Conservation (phyloP, 2,888 invertebrate genomes). For the Rosalia funebris region DNA sequence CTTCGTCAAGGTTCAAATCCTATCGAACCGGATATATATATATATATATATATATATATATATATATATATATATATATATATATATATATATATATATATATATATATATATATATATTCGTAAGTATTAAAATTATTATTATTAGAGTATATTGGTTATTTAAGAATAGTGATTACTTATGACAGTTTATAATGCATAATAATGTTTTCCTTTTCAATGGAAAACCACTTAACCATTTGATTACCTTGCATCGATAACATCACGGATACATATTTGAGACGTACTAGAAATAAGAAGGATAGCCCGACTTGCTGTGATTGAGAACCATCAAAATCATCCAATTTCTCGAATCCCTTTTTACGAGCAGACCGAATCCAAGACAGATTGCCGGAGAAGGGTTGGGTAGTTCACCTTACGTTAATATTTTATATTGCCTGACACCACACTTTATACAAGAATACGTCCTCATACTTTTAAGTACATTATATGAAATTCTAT, state of each 20-base stretch:
- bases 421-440: conserved; percentile 40
- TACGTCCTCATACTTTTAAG: neutral
- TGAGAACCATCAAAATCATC: conserved; percentile 60
- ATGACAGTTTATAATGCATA: no score
- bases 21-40: no score
- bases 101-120: no score
- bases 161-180: no score
- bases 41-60: no score
- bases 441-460: conserved; percentile 1
- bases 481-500: neutral
- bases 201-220: no score
- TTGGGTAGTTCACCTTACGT: conserved; percentile 31
- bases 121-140: no score
- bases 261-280: neutral
- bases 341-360: conserved; percentile 57
- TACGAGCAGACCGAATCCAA: conserved; percentile 51
- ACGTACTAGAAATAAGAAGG: neutral
- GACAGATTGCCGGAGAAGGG: conserved; percentile 50
- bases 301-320: conserved; percentile 51
- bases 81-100: no score
- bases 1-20: no score
- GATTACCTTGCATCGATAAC: neutral
- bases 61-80: no score
- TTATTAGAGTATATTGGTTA: no score
- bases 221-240: no score